Base-by-base conservation (phyloP, 2,797 vertebrate species). In the Lophius americanus region DNA sequence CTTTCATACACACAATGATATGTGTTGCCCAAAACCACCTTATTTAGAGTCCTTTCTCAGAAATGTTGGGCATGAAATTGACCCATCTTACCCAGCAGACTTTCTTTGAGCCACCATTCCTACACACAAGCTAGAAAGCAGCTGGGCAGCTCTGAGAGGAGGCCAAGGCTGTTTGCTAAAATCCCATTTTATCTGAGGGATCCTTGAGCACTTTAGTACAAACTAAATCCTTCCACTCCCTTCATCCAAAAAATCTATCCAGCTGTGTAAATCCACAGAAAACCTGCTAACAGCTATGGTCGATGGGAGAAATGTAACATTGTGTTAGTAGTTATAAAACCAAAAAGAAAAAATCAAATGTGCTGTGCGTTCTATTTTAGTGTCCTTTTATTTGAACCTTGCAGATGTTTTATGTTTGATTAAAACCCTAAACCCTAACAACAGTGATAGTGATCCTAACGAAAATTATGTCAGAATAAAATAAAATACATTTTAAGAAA, bases 251-350 rank as follows among this genome's bases (percentile, higher is more conserved):
- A 71, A 80, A 75, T 51, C 62, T 71, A 73, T 81, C 78, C 81
- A 81, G 84, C 77, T 86, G 83, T 76, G 79, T 57, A 83, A 87
- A 85, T 88, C 79, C 81, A 82, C 61, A 72, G 44, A 82, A 89
- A 77, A 78, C 65, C 81, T 42, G 14, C 73, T 76, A 84, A 86
- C 59, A 73, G 35, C 60, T 47, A 23, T 41, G 48, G 43, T 44
- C 63, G 49, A 78, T 42, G 60, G 70, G 60, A 50, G 81, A 79
- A 82, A 78, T 52, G 64, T 6, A 4, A 35, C 9, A 2, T 9
- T 41, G 67, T 33, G 71, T 85, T 77, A 81, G 50, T 35, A 57
- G 60, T 59, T 37, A 8, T 38, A 60, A 38, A 75, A 74, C 43
- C 44, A 71, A 76, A 75, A 86, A 23, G 2, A 23, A 23, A 23